Percentiles rank a stretch among this genome's conserved stretches.
Evolutionary conservation across 2,113 vertebrate species (phyloP).

Genomic region (Microtus ochrogaster): DNA sequence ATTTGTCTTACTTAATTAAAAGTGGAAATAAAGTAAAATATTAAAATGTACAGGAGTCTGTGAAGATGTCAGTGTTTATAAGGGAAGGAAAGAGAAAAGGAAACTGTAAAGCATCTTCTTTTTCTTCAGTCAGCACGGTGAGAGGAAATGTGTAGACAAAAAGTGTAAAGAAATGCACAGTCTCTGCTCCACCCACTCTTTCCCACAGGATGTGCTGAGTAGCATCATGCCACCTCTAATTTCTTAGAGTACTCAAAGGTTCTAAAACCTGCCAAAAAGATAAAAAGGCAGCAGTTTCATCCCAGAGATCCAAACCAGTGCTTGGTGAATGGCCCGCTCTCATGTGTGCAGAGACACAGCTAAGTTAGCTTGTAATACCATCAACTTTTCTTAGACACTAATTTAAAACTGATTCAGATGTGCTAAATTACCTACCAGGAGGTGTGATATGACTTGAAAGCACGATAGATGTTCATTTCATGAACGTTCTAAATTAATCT

Average conservation of each 20-base stretch:
- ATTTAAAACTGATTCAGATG: not conserved
- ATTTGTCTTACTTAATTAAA: not conserved
- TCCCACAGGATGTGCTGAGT: not conserved
- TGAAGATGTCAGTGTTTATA: not conserved
- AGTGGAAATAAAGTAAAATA: not conserved
- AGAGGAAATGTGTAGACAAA: not conserved
- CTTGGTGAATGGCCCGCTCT: not conserved
- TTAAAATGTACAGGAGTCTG: not conserved
- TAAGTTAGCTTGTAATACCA: not conserved
- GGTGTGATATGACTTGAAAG: not conserved
- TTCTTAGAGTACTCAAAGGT: not conserved
- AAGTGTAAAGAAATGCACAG: not conserved
- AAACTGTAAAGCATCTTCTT: not conserved
- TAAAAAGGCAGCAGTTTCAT: not conserved
- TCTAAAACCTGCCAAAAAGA: not conserved
- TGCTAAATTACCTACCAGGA: not conserved
- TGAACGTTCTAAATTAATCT: not conserved
- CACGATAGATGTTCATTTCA: not conserved
- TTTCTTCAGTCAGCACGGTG: constrained; percentile 10
- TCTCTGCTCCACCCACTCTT: not conserved
- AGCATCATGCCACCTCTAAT: accelerated
- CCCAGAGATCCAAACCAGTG: not conserved
- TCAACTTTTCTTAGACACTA: not conserved
- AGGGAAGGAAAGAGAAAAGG: not conserved
- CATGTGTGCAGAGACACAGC: not conserved